Evolutionary conservation across 2,797 vertebrate genomes (phyloP).

Genomic region (Sciurus vulgaris): DNA sequence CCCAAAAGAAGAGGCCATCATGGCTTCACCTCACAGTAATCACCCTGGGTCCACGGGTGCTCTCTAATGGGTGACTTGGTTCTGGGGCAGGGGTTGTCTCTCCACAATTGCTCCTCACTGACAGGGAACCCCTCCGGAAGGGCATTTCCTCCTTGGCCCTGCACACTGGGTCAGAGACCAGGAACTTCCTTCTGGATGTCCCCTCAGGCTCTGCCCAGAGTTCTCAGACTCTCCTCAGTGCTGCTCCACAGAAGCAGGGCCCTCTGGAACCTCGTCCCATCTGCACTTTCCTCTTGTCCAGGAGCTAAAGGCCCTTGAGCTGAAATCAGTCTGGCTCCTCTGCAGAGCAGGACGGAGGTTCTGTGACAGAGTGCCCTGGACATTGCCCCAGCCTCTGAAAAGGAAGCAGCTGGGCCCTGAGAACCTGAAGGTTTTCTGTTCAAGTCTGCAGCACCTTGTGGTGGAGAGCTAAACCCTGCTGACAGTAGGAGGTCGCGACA

Average conservation of each 20-base stretch:
- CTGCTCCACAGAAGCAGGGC: accelerated
- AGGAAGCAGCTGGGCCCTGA: background rate
- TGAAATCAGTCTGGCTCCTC: background rate
- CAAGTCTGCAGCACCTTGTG: background rate
- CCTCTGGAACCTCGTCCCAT: too few species aligned
- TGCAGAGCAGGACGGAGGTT: background rate
- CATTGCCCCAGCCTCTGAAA: too few species aligned
- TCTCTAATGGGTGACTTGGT: too few species aligned
- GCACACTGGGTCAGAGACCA: background rate
- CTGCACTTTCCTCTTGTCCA: background rate
- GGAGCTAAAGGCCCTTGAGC: too few species aligned
- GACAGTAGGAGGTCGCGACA: background rate
- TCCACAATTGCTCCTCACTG: background rate
- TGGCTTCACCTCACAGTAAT: background rate
- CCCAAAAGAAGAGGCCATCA: accelerated
- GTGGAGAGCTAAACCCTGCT: accelerated
- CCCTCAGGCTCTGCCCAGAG: background rate
- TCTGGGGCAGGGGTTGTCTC: background rate
- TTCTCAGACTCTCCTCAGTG: accelerated
- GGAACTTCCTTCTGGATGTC: accelerated
- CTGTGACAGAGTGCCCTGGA: accelerated
- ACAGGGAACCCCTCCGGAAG: too few species aligned
- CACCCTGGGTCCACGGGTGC: background rate
- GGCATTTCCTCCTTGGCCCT: background rate
- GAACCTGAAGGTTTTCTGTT: background rate